Evolutionary conservation across 2,113 vertebrate genomes (phyloP).

Genomic region (Engystomops pustulosus): DNA sequence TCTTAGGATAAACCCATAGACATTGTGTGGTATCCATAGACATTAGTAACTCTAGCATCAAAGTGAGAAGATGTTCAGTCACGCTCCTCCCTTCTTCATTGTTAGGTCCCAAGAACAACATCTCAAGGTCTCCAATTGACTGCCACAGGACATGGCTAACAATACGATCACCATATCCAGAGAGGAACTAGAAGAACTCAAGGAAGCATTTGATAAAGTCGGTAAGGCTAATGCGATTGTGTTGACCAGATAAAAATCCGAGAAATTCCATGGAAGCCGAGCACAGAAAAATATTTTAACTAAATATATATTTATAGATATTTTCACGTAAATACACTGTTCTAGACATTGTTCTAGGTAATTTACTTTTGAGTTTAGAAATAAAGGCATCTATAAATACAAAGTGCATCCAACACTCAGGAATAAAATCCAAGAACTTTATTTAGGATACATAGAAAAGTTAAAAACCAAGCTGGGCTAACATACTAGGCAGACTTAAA

Average conservation of each 20-base stretch:
- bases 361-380: too few relatives aligned
- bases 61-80: not conserved
- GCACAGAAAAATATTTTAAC: too few relatives aligned
- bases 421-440: too few relatives aligned
- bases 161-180: constrained; percentile 87
- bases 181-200: constrained; percentile 91
- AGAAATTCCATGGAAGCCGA: not conserved
- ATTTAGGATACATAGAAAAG: too few relatives aligned
- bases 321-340: too few relatives aligned
- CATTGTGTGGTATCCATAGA: not conserved
- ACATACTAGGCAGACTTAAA: too few relatives aligned
- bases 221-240: constrained; percentile 71
- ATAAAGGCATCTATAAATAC: too few relatives aligned
- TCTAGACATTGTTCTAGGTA: too few relatives aligned
- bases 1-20: not conserved
- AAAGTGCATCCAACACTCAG: too few relatives aligned
- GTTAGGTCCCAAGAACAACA: constrained; percentile 59
- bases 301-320: too few relatives aligned
- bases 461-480: too few relatives aligned
- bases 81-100: not conserved
- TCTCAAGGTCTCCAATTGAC: constrained; percentile 47
- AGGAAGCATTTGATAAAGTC: constrained; percentile 92
- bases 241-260: not conserved
- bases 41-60: not conserved
- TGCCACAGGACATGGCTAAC: constrained; percentile 80